Evolutionary conservation across 2,113 vertebrate species (phyloP).

Genomic region (Laticauda laticaudata): DNA sequence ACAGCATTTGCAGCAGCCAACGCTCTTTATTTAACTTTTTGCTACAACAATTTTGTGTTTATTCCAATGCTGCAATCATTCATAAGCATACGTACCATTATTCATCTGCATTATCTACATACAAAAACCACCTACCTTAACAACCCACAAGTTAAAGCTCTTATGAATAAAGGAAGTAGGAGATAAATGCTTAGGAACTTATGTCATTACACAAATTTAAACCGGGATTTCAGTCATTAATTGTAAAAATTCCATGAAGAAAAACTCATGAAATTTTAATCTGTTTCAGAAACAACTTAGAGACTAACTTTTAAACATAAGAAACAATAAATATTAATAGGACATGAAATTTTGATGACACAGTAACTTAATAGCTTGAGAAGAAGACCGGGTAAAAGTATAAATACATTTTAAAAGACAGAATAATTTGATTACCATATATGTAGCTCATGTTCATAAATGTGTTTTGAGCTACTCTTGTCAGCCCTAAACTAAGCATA

Average conservation of each 20-base stretch:
- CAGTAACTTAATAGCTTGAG: slow-evolving; percentile 45
- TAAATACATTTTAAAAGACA: slow-evolving; percentile 53
- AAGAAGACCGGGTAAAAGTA: slow-evolving; percentile 49
- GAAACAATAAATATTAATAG: slow-evolving; percentile 46
- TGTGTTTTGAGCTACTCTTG: slow-evolving; percentile 45
- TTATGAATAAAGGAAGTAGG: neutral
- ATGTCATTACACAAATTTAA: neutral
- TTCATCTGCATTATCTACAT: neutral
- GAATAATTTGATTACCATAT: slow-evolving; percentile 57
- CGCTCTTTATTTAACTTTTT: neutral
- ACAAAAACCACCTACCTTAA: neutral
- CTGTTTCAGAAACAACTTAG: slow-evolving; percentile 21
- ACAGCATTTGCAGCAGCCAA: neutral
- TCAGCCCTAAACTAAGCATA: slow-evolving; percentile 40
- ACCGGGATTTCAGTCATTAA: neutral
- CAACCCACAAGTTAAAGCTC: neutral
- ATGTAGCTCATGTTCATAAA: slow-evolving; percentile 56
- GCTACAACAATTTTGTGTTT: neutral
- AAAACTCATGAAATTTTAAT: slow-evolving; percentile 41
- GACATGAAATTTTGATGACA: slow-evolving; percentile 54
- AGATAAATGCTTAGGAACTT: neutral
- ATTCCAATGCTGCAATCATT: neutral
- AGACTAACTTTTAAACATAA: slow-evolving; percentile 43
- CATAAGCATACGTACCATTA: neutral
- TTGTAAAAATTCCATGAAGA: neutral